Percentiles rank a stretch among this genome's conserved stretches.
Conservation (phyloP, 2,797 vertebrate genomes). For the Chrysocyon brachyurus region DNA sequence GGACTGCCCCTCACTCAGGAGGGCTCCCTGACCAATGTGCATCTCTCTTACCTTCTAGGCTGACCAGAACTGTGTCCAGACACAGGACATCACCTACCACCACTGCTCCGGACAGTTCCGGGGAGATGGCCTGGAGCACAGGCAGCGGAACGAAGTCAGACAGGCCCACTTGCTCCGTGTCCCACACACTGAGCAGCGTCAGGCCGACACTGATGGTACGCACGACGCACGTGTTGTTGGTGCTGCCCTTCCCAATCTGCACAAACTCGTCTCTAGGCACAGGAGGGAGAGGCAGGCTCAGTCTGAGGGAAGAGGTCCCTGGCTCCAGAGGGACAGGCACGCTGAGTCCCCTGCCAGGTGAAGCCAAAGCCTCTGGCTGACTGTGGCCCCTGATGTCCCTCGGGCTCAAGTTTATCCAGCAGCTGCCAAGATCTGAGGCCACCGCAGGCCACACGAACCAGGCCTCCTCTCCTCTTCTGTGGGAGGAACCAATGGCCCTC, state of each 20-base stretch:
- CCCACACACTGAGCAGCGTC: slow-evolving; percentile 93
- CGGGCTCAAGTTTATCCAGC: fast-evolving
- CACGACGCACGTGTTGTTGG: slow-evolving; percentile 93
- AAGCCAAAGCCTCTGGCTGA: too few species aligned
- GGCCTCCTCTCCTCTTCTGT: neutral
- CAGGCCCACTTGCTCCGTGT: slow-evolving; percentile 90
- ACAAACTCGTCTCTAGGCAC: slow-evolving; percentile 95
- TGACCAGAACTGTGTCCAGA: slow-evolving; percentile 82
- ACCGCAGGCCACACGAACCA: neutral
- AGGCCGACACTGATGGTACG: slow-evolving; percentile 94
- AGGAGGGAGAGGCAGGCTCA: neutral
- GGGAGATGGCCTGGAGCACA: slow-evolving; percentile 93
- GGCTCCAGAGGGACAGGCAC: neutral
- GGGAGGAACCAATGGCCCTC: neutral
- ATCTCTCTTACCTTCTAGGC: slow-evolving; percentile 86
- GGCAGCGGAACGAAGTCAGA: slow-evolving; percentile 95
- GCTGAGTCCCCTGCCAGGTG: neutral
- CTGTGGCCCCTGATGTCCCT: neutral
- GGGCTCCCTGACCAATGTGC: fast-evolving
- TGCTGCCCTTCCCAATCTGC: slow-evolving; percentile 92
- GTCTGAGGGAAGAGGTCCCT: neutral
- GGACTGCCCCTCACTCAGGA: fast-evolving
- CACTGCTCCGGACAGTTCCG: slow-evolving; percentile 87
- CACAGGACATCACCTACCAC: slow-evolving; percentile 93
- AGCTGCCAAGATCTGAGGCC: neutral